Base-by-base conservation (phyloP, 2,113 vertebrate species). In the Xenopus laevis region DNA sequence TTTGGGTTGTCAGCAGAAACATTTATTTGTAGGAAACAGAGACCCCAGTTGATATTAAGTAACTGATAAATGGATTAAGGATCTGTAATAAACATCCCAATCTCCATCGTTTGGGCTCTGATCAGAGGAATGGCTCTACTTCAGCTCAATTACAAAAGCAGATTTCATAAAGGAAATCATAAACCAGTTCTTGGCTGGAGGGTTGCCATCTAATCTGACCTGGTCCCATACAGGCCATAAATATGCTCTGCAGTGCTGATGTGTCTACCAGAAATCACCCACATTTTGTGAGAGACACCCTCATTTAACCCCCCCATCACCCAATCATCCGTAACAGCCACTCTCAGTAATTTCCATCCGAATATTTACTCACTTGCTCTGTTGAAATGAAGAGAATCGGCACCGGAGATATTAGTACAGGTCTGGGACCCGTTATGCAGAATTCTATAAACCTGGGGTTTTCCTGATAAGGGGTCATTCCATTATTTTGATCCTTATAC, bases 221-320 rank as follows among this genome's bases (percentile, higher is more conserved):
- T n/a, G 53, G 5, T 33, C 30, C 30, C 30, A 33, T 33, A 33
- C 30, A 33, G 30, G 30, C 46, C 46, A 10, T 47, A 4, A 47
- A 4, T 12, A 9, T 47, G 13, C 10, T 2, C 16, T 60, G 58
- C 58, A 6, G 58, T 21, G 61, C 78, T 77, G 65, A 68, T 68
- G 72, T 33, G 3, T 33, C 30, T 4, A 4, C 3, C 30, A 6
- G 30, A 33, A 3, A 33, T 33, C 30, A 33, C 30, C 30, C 30
- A 33, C 30, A 33, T 33, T 33, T 4, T 33, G 3, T 6, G 6
- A 6, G 30, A 6, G 3, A 3, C 6, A 33, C 30, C 30, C 30
- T 33, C 3, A 33, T 33, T 3, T 33, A 33, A 33, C 30, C 30
- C 30, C 30, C 30, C 6, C 6, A 33, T 33, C 30, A n/a, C n/a